Percentiles rank a stretch among this genome's conserved stretches.
phyloP scores from a whole-genome alignment of 2,797 vertebrate genomes.

The Rhinella marina region DNA sequence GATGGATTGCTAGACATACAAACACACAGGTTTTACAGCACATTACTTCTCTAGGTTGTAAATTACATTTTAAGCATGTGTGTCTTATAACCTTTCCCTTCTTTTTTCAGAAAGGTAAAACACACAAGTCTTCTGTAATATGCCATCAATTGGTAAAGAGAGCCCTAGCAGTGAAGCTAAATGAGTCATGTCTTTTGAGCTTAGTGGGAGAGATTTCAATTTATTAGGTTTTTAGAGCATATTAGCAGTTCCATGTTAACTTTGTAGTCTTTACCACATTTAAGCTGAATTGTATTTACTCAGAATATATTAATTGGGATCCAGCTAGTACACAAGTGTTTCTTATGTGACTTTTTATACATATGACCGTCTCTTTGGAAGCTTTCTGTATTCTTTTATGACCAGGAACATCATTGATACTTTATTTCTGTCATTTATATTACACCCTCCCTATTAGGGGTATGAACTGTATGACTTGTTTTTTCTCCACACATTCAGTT shows the following conservation, averaged over 20 bases:
- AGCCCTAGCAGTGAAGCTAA: not conserved
- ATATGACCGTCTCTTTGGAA: not conserved
- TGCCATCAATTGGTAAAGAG: not conserved
- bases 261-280: not conserved
- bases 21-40: not conserved
- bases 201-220: not conserved
- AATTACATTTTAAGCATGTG: not conserved
- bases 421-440: not conserved
- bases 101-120: slow-evolving; percentile 5
- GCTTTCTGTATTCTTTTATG: not conserved
- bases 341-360: not conserved
- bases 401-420: not conserved
- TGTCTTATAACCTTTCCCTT: not conserved
- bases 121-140: not conserved
- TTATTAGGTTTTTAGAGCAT: not conserved
- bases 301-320: not conserved
- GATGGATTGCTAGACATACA: not conserved
- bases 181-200: not conserved
- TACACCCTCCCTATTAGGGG: not conserved
- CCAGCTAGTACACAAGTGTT: not conserved
- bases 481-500: not conserved
- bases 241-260: not conserved
- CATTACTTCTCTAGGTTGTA: not conserved
- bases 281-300: not conserved
- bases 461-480: not conserved